Evolutionary conservation across 2,113 vertebrate genomes (phyloP).

Genomic region (Deroptyus accipitrinus): DNA sequence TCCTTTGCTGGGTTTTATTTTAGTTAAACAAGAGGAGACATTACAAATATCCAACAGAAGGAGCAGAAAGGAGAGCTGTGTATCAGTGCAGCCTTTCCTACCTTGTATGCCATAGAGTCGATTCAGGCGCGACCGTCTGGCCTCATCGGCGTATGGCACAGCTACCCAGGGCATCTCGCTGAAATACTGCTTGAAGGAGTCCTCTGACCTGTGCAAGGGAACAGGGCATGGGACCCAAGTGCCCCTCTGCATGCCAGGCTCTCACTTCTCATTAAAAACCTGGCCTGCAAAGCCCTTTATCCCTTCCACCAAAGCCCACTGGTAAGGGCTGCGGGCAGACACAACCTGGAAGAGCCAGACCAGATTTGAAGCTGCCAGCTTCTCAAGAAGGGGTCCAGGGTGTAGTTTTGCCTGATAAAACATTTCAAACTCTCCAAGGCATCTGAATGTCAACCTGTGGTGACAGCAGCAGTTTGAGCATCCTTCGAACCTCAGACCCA

Average conservation of each 20-base stretch:
- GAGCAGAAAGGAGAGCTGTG: background rate
- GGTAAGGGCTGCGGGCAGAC: background rate
- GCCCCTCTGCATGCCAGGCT: background rate
- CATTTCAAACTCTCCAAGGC: background rate
- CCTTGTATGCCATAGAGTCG: conserved; percentile 98
- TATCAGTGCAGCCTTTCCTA: background rate
- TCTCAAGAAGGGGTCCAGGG: rapidly evolving
- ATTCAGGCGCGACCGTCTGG: conserved; percentile 91
- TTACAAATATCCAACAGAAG: background rate
- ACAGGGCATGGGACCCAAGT: background rate
- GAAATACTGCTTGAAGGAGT: conserved; percentile 98
- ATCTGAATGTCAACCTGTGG: background rate
- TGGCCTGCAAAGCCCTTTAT: background rate
- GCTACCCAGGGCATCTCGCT: conserved; percentile 99
- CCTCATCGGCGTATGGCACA: conserved; percentile 90
- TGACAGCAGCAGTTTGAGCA: background rate
- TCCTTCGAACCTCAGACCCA: background rate
- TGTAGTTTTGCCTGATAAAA: background rate
- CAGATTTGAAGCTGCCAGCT: background rate
- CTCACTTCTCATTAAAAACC: background rate
- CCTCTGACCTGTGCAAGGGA: conserved; percentile 85
- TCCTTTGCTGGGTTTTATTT: conserved; percentile 7
- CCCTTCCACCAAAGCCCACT: background rate
- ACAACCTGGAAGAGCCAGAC: rapidly evolving
- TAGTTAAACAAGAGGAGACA: conserved; percentile 34